A percentile compares a stretch with the other conserved stretches of the same genome.
Conservation (phyloP, 2,888 invertebrate genomes). For the Protonemura montana region DNA sequence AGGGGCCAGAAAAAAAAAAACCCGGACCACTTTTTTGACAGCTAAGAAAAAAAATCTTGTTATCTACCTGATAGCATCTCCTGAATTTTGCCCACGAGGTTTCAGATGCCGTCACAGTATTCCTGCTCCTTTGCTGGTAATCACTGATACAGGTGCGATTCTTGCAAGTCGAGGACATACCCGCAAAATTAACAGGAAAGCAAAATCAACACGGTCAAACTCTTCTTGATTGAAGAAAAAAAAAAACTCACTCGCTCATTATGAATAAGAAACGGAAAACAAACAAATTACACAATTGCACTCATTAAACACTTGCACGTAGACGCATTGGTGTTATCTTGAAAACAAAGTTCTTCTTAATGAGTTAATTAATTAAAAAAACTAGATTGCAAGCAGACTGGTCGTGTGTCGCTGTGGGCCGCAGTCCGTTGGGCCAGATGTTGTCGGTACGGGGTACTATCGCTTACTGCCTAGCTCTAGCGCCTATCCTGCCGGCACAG, state of each 20-base stretch:
- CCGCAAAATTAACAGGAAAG: constrained; percentile 8
- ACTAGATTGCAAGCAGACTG: constrained; percentile 3
- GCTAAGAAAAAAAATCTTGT: background rate
- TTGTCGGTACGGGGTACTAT: constrained; percentile 43
- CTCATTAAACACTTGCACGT: background rate
- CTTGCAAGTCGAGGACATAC: constrained; percentile 14
- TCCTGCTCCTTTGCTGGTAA: constrained; percentile 5
- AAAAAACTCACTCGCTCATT: constrained; percentile 16
- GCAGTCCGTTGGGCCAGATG: constrained; percentile 29
- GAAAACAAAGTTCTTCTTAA: background rate
- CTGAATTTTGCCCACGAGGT: constrained; percentile 20
- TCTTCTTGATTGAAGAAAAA: background rate
- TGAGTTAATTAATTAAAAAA: constrained; percentile 21
- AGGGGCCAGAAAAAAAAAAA: background rate
- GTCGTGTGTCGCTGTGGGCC: background rate
- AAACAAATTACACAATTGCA: constrained; percentile 26
- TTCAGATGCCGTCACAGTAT: constrained; percentile 1
- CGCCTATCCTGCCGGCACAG: constrained; percentile 48
- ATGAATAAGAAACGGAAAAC: background rate
- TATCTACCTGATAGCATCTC: constrained; percentile 36
- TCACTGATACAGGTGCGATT: constrained; percentile 24
- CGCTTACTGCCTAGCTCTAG: constrained; percentile 47
- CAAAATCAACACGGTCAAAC: background rate
- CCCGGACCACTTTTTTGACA: background rate
- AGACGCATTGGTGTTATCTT: background rate